Evolutionary conservation across 2,113 vertebrate genomes (phyloP).

Genomic region (Rutilus rutilus): DNA sequence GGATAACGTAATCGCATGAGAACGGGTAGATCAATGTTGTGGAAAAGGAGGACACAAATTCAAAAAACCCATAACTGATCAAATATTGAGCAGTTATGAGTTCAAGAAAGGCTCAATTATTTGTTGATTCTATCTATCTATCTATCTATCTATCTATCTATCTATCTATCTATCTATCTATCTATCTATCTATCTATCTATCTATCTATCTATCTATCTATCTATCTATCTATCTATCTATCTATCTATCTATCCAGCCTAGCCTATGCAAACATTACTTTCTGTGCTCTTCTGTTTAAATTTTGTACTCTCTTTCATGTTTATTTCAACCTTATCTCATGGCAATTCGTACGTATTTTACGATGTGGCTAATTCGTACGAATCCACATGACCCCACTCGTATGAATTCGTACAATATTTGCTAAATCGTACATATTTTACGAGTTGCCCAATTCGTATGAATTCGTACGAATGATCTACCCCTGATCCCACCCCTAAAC

Average conservation of each 20-base stretch:
- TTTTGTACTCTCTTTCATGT: background rate
- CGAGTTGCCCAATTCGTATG: no score
- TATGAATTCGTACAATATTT: no score
- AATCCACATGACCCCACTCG: no score
- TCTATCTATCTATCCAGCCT: no score
- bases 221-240: background rate
- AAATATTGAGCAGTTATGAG: background rate
- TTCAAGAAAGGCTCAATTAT: background rate
- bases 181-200: background rate
- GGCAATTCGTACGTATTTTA: no score
- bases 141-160: background rate
- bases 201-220: background rate
- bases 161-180: background rate
- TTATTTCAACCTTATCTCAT: no score
- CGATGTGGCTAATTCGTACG: no score
- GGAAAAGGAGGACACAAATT: background rate
- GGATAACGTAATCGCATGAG: slow-evolving; percentile 20
- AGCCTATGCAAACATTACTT: background rate
- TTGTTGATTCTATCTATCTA: no score
- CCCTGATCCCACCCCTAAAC: no score
- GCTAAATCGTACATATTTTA: no score
- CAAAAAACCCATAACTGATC: background rate
- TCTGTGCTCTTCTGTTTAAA: background rate
- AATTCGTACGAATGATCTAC: no score
- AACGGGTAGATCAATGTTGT: background rate